phyloP scores from a whole-genome alignment of 2,888 invertebrate species.

The Cheilosia grossa region DNA sequence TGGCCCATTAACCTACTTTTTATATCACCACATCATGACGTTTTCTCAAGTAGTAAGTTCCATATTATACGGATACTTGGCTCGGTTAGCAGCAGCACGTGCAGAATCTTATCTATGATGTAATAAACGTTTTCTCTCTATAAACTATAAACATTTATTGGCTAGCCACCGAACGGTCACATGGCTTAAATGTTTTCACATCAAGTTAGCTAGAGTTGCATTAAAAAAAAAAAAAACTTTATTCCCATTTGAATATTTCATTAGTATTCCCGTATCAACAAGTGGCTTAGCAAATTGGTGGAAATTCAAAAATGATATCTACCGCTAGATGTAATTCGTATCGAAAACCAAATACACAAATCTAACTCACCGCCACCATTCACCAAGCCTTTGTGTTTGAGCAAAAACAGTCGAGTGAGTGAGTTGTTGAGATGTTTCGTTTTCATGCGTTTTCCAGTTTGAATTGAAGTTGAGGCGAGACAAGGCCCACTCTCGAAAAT shows the following conservation, averaged over 20 bases:
- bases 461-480: neutral
- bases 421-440: constrained; percentile 7
- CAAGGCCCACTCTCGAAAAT: constrained; percentile 44
- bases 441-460: constrained; percentile 18
- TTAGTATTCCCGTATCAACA: constrained; percentile 18
- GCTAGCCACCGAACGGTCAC: neutral
- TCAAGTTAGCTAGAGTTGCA: neutral
- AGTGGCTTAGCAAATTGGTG: constrained; percentile 39
- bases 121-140: constrained; percentile 17
- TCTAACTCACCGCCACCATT: neutral
- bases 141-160: constrained; percentile 5
- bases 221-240: constrained; percentile 11
- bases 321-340: neutral
- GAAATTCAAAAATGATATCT: constrained; percentile 38
- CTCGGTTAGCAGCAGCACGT: neutral
- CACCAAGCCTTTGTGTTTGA: neutral
- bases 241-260: constrained; percentile 35
- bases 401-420: constrained; percentile 3
- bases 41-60: too few relatives aligned
- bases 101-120: neutral
- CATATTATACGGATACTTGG: neutral
- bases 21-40: too few relatives aligned
- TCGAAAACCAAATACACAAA: neutral
- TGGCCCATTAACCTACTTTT: too few relatives aligned
- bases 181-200: neutral